Conservation (phyloP, 2,888 invertebrate species). For the Euzophera pinguis region DNA sequence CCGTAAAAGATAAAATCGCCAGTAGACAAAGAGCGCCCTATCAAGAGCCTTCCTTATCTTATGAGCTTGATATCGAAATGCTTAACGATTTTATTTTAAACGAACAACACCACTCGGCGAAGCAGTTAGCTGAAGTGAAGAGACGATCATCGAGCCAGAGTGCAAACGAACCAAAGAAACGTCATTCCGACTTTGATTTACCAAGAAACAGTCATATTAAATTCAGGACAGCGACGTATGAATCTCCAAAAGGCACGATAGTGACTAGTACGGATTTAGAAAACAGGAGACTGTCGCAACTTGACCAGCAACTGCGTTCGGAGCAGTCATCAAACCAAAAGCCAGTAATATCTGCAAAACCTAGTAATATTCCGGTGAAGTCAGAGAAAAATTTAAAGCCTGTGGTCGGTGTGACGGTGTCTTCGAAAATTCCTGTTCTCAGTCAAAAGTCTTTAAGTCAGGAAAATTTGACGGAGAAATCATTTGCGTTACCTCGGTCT, state of each 20-base stretch:
- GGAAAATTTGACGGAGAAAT: conserved; percentile 66
- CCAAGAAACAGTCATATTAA: conserved; percentile 80
- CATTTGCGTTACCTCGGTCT: conserved; percentile 60
- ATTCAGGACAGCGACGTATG: conserved; percentile 82
- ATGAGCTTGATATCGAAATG: conserved; percentile 66
- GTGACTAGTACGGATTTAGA: conserved; percentile 74
- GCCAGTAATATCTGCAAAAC: conserved; percentile 63
- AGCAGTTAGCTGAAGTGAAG: conserved; percentile 54
- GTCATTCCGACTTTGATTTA: conserved; percentile 73
- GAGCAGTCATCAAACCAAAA: conserved; percentile 48
- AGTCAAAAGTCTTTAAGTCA: conserved; percentile 73
- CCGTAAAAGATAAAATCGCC: conserved; percentile 53
- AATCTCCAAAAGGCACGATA: conserved; percentile 78
- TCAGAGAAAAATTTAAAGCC: conserved; percentile 51
- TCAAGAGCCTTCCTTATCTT: conserved; percentile 57
- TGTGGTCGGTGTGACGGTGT: conserved; percentile 36
- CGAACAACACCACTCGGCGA: conserved; percentile 66
- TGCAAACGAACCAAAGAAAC: conserved; percentile 68
- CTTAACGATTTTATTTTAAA: conserved; percentile 72
- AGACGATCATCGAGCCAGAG: conserved; percentile 60
- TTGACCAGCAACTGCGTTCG: conserved; percentile 66
- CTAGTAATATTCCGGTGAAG: conserved; percentile 73
- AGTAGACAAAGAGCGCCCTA: conserved; percentile 63
- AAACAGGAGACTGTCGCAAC: conserved; percentile 79
- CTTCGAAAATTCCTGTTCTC: conserved; percentile 76